phyloP scores from a whole-genome alignment of 64 coral and sea anemone genomes.

The Dendrophyllia cribrosa region DNA sequence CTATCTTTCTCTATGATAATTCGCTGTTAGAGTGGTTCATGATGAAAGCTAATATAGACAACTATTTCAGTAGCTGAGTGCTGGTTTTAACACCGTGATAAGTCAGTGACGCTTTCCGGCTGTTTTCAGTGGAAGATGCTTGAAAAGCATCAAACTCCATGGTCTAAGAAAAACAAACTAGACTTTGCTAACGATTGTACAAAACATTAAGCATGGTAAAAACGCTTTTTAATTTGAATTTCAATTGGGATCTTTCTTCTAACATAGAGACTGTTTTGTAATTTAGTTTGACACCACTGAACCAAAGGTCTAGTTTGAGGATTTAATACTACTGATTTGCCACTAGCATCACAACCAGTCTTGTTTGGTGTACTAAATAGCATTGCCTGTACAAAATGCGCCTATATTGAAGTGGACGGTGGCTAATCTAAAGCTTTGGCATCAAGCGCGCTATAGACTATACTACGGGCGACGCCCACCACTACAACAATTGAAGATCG shows the following conservation, averaged over 20 bases:
- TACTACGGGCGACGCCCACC: background rate
- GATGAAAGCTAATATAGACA: background rate
- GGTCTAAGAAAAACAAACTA: too few species aligned
- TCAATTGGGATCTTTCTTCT: too few species aligned
- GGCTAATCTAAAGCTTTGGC: background rate
- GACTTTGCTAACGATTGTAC: too few species aligned
- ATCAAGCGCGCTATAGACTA: too few species aligned
- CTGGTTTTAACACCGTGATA: background rate
- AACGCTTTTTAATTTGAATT: too few species aligned
- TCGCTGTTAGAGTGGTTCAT: constrained; percentile 20
- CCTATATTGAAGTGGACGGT: too few species aligned
- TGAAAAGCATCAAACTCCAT: too few species aligned
- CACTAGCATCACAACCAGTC: background rate
- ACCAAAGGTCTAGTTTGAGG: too few species aligned
- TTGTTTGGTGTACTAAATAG: background rate
- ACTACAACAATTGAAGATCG: constrained; percentile 33
- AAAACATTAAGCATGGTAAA: too few species aligned
- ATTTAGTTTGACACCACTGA: too few species aligned
- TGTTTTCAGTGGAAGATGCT: background rate
- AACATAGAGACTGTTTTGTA: too few species aligned
- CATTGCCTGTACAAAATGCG: background rate
- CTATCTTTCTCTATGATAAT: constrained; percentile 28
- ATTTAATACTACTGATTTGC: too few species aligned
- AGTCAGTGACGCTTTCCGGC: background rate
- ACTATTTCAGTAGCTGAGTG: background rate